Base-by-base conservation (phyloP, 1,140 invertebrate genomes). In the Drosophila subobscura region DNA sequence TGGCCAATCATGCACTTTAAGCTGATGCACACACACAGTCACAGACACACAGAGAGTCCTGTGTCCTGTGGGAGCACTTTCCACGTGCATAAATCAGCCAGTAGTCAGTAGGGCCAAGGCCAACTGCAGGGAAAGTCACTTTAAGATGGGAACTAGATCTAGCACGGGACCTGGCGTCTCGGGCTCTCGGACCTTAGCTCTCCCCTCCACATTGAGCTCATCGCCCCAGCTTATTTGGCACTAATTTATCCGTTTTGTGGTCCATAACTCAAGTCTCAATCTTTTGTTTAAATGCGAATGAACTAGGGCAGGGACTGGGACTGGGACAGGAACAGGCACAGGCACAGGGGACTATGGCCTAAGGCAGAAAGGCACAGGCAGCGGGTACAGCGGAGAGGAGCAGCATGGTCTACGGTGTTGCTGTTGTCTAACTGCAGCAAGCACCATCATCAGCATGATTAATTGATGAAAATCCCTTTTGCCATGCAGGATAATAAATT, bases 381-480 rank as follows among this genome's bases (percentile, higher is more conserved):
- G 6, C 25, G 42, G 42, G 3, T 3, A 23, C 14, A 50, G 27
- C 27, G 25, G 54, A 33, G 33, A 12, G 33, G 1, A 10, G 33
- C 20, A 64, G 33, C 29, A 6, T 25, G 50, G 20, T 37, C 37
- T 20, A 20, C 29, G 52, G 42, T 77, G 64, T 77, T 65, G 60
- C 76, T 63, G 57, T 58, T 83, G 60, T 83, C 45, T 72, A 68
- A 84, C 72, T 85, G 80, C 80, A 86, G 65, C 76, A 85, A 37
- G 53, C 55, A 58, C 61, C 79, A 85, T 81, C 83, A 79, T 81
- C 79, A 86, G 74, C 83, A 88, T 86, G 83, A 86, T 86, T 86
- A 86, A 86, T 86, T 86, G 83, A 86, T 86, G 83, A 88, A 86
- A 86, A 86, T 86, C 83, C 83, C 73, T 86, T 88, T 78, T 86